Base-by-base conservation (phyloP, 2,113 vertebrate genomes). In the Piprites chloris region DNA sequence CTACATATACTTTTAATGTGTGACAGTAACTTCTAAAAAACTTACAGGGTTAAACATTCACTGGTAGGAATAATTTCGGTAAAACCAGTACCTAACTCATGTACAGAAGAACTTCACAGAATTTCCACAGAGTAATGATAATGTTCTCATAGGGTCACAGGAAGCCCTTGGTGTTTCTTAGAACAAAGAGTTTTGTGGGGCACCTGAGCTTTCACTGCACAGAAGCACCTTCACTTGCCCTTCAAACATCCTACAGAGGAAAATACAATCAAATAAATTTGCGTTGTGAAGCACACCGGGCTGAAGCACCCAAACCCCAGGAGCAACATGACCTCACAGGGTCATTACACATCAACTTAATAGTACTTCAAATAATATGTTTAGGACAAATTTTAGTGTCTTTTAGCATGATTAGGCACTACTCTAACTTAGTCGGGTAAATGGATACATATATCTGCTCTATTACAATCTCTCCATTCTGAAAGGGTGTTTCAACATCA, bases 111-210 rank as follows among this genome's bases (percentile, higher is more conserved):
- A 33, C 15, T 39, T 58, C 32, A 7, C 10, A 50, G 27, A 39
- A 53, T 35, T 88, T 77, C n/a, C 14, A n/a, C 1, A 50, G 11
- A 46, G 8, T 4, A 35, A 11, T 44, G 21, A 39, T 27, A 73
- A 16, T 4, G 9, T 68, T 41, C 58, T 69, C 32, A n/a, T 0
- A n/a, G 9, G 1, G 7, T 37, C 42, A 27, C 1, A 2, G 20
- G 23, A 85, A 44, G 7, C 3, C 15, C 9, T 12, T 32, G 7
- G 3, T 42, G 5, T 37, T 87, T 37, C 22, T 62, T 47, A 44
- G 13, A 56, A 8, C 20, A 10, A 81, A 39, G 58, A 66, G 7
- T 10, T 91, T n/a, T 46, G 9, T 21, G 75, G 18, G 11, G 8
- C 11, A 52, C 22, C 6, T 58, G 46, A 74, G 26, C 7, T 53